These are phyloP conservation scores for Chelidonichthys spinosus DNA, from an alignment of 2,797 vertebrate genomes.

Conservation along the genomic window DNA sequence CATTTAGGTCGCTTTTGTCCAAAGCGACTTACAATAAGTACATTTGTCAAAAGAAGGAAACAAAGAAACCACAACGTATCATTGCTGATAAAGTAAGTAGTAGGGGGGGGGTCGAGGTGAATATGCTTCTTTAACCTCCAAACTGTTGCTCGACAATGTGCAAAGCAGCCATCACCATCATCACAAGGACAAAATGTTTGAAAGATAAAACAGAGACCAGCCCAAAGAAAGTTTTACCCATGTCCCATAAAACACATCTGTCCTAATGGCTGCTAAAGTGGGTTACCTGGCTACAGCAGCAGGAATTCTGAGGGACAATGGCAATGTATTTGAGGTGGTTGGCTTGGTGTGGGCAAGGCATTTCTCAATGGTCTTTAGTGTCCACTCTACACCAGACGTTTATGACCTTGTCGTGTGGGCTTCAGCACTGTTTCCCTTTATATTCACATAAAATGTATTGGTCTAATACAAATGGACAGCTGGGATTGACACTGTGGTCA, in stretches of 20 bases:
- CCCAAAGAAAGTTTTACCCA: constrained; percentile 42
- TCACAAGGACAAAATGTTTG: constrained; percentile 29
- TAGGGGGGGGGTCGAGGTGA: too few species aligned
- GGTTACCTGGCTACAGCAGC: constrained; percentile 69
- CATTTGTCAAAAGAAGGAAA: too few species aligned
- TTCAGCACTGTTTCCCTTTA: constrained; percentile 51
- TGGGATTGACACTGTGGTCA: constrained; percentile 44
- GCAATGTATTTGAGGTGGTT: constrained; percentile 19
- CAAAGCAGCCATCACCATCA: constrained; percentile 8
- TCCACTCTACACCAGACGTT: constrained; percentile 56
- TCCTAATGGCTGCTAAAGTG: constrained; percentile 39
- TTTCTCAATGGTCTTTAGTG: constrained; percentile 64
- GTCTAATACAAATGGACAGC: constrained; percentile 52
- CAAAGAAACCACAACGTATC: too few species aligned
- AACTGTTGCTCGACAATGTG: neutral
- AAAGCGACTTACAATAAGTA: too few species aligned
- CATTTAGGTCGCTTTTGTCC: too few species aligned
- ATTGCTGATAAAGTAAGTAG: too few species aligned
- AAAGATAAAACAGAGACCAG: constrained; percentile 38
- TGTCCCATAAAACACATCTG: constrained; percentile 63
- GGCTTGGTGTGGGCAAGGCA: constrained; percentile 31
- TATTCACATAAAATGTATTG: constrained; percentile 62
- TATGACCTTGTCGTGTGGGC: constrained; percentile 63
- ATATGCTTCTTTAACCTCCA: constrained; percentile 4
- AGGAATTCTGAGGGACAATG: constrained; percentile 67